A percentile compares a stretch with the other conserved stretches of the same genome.
phyloP scores from a whole-genome alignment of 2,113 vertebrate genomes.

The Lota lota region DNA sequence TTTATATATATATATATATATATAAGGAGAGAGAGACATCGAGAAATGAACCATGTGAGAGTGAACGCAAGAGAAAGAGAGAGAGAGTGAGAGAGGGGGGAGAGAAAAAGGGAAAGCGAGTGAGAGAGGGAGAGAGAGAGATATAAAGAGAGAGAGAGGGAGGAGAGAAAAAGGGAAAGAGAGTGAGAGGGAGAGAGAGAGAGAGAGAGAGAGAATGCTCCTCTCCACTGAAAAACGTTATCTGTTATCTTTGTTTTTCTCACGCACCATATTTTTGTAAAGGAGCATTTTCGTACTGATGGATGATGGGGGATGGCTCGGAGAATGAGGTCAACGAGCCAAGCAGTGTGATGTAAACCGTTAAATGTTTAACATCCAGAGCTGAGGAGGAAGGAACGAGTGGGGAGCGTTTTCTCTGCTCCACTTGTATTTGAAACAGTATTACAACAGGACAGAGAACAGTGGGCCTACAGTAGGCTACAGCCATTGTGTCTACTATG shows the following conservation, averaged over 20 bases:
- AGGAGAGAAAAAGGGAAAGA: too few relatives aligned
- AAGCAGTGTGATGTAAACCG: slow-evolving; percentile 26
- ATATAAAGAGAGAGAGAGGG: too few relatives aligned
- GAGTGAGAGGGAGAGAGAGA: too few relatives aligned
- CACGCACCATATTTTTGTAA: slow-evolving; percentile 12
- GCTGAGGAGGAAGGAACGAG: slow-evolving; percentile 9
- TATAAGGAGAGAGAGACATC: too few relatives aligned
- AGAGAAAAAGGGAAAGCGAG: too few relatives aligned
- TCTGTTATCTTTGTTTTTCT: slow-evolving; percentile 10
- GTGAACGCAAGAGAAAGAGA: too few relatives aligned
- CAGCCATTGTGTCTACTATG: too few relatives aligned
- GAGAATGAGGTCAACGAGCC: slow-evolving; percentile 25
- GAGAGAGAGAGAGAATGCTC: slow-evolving; percentile 4
- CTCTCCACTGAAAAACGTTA: slow-evolving; percentile 14
- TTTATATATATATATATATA: too few relatives aligned
- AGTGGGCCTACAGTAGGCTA: too few relatives aligned
- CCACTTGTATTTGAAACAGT: slow-evolving; percentile 15
- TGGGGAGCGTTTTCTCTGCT: slow-evolving; percentile 11
- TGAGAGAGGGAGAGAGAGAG: too few relatives aligned
- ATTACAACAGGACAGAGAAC: neutral
- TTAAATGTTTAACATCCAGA: slow-evolving; percentile 32
- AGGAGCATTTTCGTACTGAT: slow-evolving; percentile 1
- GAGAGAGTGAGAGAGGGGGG: too few relatives aligned
- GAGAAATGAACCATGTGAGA: too few relatives aligned
- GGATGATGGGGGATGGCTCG: slow-evolving; percentile 3